Conservation (phyloP, 2,888 invertebrate genomes). For the Pseudoips prasinana region DNA sequence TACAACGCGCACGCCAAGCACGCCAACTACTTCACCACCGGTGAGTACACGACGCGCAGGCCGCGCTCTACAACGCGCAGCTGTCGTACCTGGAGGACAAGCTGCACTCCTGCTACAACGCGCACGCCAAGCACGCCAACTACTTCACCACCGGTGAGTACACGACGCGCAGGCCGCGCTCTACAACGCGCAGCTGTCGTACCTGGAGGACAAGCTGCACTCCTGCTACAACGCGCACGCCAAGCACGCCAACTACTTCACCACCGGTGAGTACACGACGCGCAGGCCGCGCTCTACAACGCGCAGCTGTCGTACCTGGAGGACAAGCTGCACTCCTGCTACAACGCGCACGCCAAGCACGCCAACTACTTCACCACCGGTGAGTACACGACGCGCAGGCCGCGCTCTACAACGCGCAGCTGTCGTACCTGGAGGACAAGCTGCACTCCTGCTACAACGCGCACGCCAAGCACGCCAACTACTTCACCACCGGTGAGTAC, state of each 20-base stretch:
- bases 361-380: slow-evolving; percentile 61
- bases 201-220: slow-evolving; percentile 63
- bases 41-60: slow-evolving; percentile 33
- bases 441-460: slow-evolving; percentile 45
- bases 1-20: slow-evolving; percentile 41
- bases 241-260: too few relatives aligned
- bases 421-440: slow-evolving; percentile 73
- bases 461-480: slow-evolving; percentile 24
- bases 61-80: slow-evolving; percentile 72
- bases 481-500: slow-evolving; percentile 19
- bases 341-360: slow-evolving; percentile 41
- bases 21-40: too few relatives aligned
- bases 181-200: slow-evolving; percentile 78
- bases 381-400: slow-evolving; percentile 37
- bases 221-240: slow-evolving; percentile 39
- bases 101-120: slow-evolving; percentile 45
- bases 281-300: slow-evolving; percentile 58
- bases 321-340: slow-evolving; percentile 47
- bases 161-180: slow-evolving; percentile 45
- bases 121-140: slow-evolving; percentile 39
- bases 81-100: slow-evolving; percentile 74
- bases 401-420: slow-evolving; percentile 73
- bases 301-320: slow-evolving; percentile 80
- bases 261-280: slow-evolving; percentile 23
- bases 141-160: too few relatives aligned